Evolutionary conservation across 2,113 vertebrate genomes (phyloP), one percentile per base, ranked within the genome.

Genomic region (Xenus cinereus): DNA sequence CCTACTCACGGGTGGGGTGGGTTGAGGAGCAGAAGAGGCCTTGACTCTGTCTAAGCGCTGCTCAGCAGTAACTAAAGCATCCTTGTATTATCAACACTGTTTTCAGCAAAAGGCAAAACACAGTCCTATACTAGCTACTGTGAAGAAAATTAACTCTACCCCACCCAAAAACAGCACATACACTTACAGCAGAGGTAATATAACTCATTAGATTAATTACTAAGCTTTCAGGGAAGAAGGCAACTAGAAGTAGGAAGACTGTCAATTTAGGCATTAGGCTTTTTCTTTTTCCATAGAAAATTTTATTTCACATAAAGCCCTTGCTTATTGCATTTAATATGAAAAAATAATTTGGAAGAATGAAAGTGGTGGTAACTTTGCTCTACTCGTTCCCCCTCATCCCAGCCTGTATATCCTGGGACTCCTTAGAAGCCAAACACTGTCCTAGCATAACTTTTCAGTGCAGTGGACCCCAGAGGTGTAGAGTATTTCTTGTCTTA

Each of bases 311-410:
- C 13, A 37, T 53, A 75, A 56, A 77, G 11, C 9, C 33, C 27
- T 89, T 48, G 23, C 9, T 62, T 66, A 51, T 30, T 74, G 18
- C 10, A 13, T 71, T 89, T 74, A 33, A 62, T 56, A 28, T 67
- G 32, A 59, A 63, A 63, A 89, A 87, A 41, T 33, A 37, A 30
- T 35, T 14, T 24, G 35, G 7, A 85, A 48, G 7, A 37, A 21
- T n/a, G 15, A 68, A 79, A 76, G 6, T 0, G 1, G 24, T 64
- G 24, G 6, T 21, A 67, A 50, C 4, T 72, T 88, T 28, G 8
- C 32, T 59, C 0, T 72, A 9, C n/a, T 41, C 46, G 43, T 4
- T 10, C 14, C 17, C 8, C 3, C 10, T 37, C 2, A 0, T 62
- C n/a, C 9, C 19, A n/a, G 19, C 4, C 9, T 62, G 7, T 21